These are phyloP conservation scores for Phenganax subtilis DNA, from an alignment of 92 coral and sea anemone genomes.

Conservation along the genomic window DNA sequence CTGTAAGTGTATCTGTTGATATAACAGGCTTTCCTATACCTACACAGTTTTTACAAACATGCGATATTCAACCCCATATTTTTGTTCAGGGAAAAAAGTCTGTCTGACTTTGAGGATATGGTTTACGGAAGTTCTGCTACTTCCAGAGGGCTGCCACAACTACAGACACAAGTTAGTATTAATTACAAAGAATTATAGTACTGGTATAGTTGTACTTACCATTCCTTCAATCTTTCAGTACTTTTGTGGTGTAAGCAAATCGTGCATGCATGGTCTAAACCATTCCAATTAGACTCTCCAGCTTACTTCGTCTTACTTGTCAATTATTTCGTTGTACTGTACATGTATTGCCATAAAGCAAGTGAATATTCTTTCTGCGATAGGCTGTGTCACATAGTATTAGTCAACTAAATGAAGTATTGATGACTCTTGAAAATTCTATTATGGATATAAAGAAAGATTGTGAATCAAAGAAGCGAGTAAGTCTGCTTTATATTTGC, in stretches of 20 bases:
- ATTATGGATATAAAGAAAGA: constrained; percentile 86
- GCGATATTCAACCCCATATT: neutral
- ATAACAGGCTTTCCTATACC: neutral
- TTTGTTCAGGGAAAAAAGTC: constrained; percentile 60
- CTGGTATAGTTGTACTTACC: neutral
- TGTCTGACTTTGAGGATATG: constrained; percentile 56
- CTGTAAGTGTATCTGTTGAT: constrained; percentile 16
- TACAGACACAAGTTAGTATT: constrained; percentile 71
- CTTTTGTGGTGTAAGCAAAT: too few species aligned
- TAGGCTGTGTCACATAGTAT: constrained; percentile 74
- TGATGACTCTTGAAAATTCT: constrained; percentile 76
- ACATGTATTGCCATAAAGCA: too few species aligned
- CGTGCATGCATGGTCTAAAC: too few species aligned
- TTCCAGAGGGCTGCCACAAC: constrained; percentile 71
- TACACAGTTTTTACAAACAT: neutral
- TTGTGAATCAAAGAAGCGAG: constrained; percentile 86
- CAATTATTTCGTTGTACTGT: too few species aligned
- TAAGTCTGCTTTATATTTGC: constrained; percentile 12
- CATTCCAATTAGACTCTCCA: neutral
- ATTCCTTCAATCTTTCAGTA: too few species aligned
- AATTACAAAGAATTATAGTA: neutral
- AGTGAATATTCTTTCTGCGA: too few species aligned
- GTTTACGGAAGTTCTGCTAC: constrained; percentile 77
- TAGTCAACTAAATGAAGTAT: constrained; percentile 66
- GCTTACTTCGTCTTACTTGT: too few species aligned